Evolutionary conservation across 2,113 vertebrate genomes (phyloP).

Genomic region (Callionymus lyra): DNA sequence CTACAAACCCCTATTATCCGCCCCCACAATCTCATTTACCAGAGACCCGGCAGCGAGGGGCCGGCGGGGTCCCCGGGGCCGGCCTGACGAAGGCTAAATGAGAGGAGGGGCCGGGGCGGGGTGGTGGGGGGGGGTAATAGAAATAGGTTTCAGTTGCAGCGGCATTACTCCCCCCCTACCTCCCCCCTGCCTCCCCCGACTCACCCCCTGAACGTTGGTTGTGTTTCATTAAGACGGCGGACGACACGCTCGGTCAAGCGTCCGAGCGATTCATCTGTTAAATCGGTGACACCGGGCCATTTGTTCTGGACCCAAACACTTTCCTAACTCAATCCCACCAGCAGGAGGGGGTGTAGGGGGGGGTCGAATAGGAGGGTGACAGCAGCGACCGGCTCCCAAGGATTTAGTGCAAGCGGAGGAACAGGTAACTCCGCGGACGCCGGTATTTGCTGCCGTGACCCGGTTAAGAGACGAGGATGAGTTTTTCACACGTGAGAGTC

Average conservation of each 20-base stretch:
- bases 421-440: background rate
- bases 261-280: conserved; percentile 53
- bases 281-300: conserved; percentile 53
- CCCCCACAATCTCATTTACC: conserved; percentile 77
- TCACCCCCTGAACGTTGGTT: conserved; percentile 21
- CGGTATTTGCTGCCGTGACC: conserved; percentile 12
- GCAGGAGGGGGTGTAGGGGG: background rate
- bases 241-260: conserved; percentile 40
- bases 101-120: conserved; percentile 19
- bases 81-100: conserved; percentile 55
- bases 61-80: conserved; percentile 36
- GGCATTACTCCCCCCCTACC: conserved; percentile 20
- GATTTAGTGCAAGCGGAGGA: conserved; percentile 19
- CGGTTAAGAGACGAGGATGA: too few relatives aligned
- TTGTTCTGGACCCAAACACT: conserved; percentile 51
- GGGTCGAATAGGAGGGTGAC: accelerated
- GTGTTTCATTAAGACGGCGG: conserved; percentile 78
- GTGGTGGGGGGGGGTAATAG: conserved; percentile 44
- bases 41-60: conserved; percentile 43
- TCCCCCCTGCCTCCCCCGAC: conserved; percentile 2
- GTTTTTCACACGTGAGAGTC: too few relatives aligned
- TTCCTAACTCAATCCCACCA: conserved; percentile 18
- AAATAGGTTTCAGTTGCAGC: conserved; percentile 81
- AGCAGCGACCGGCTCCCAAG: conserved; percentile 7
- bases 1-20: conserved; percentile 1